Evolutionary conservation across 2,888 invertebrate genomes (phyloP).

Genomic region (Aleiodes testaceus): DNA sequence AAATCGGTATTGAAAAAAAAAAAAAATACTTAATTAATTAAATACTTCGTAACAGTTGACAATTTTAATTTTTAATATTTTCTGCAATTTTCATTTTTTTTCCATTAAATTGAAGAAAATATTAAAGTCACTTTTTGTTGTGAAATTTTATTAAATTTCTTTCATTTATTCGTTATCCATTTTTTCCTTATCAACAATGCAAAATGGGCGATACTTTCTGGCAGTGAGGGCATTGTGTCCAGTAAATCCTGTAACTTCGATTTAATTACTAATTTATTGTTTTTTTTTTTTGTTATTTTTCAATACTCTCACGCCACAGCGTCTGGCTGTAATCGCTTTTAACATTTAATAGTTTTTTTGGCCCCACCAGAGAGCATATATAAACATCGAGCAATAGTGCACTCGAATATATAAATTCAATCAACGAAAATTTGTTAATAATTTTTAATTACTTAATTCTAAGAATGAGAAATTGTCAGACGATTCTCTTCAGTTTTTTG

Average conservation of each 20-base stretch:
- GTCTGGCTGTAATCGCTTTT: slow-evolving; percentile 36
- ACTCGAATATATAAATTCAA: slow-evolving; percentile 41
- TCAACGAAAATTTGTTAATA: background rate
- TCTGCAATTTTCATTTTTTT: slow-evolving; percentile 62
- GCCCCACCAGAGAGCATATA: slow-evolving; percentile 67
- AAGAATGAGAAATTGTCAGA: no score
- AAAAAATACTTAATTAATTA: slow-evolving; percentile 72
- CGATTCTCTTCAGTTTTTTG: no score
- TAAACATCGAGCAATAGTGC: slow-evolving; percentile 58
- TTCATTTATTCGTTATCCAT: slow-evolving; percentile 33
- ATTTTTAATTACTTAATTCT: background rate
- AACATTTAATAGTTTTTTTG: slow-evolving; percentile 57
- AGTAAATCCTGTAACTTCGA: slow-evolving; percentile 56
- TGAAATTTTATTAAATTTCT: slow-evolving; percentile 18
- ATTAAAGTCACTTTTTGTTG: slow-evolving; percentile 52
- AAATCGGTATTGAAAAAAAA: slow-evolving; percentile 67
- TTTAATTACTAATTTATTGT: slow-evolving; percentile 43
- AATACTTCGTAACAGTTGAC: slow-evolving; percentile 68
- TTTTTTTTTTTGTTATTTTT: slow-evolving; percentile 44
- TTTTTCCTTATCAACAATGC: slow-evolving; percentile 41
- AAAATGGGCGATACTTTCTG: slow-evolving; percentile 65
- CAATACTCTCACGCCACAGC: slow-evolving; percentile 9
- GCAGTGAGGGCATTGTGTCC: slow-evolving; percentile 70
- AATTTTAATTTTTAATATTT: slow-evolving; percentile 37
- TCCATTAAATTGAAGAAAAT: slow-evolving; percentile 51